Percentiles rank a stretch among this genome's conserved stretches.
Conservation (phyloP, 2,888 invertebrate species). For the Hanleya hanleyi region DNA sequence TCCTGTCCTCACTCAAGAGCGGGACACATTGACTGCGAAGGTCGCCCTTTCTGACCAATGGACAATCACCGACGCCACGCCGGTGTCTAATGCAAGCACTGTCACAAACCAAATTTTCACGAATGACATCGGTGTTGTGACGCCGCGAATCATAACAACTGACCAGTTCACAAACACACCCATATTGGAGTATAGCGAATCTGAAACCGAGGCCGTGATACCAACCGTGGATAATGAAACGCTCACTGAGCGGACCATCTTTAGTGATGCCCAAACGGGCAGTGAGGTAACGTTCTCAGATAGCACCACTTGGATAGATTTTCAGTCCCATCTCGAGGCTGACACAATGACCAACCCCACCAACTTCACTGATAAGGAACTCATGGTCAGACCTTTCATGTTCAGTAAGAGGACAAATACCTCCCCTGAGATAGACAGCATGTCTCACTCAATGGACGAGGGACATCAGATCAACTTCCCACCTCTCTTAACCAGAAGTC, state of each 20-base stretch:
- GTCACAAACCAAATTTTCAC: slow-evolving; percentile 57
- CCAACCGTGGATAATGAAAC: slow-evolving; percentile 61
- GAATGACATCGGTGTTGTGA: slow-evolving; percentile 53
- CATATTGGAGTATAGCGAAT: slow-evolving; percentile 46
- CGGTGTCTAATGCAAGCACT: slow-evolving; percentile 57
- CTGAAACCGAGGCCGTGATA: slow-evolving; percentile 50
- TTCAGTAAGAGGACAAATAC: slow-evolving; percentile 1
- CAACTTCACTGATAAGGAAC: neutral
- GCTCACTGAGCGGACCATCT: slow-evolving; percentile 50
- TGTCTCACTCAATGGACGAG: neutral
- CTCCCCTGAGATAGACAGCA: neutral
- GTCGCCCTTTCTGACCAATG: slow-evolving; percentile 53
- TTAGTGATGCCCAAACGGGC: slow-evolving; percentile 57
- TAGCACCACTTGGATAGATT: slow-evolving; percentile 52
- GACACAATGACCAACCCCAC: neutral
- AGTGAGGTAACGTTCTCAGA: slow-evolving; percentile 47
- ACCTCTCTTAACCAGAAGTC: neutral
- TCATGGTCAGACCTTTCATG: neutral
- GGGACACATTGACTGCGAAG: slow-evolving; percentile 50
- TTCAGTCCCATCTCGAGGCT: neutral
- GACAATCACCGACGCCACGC: slow-evolving; percentile 55
- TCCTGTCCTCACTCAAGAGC: slow-evolving; percentile 33
- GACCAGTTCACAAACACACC: slow-evolving; percentile 63
- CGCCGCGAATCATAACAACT: slow-evolving; percentile 44
- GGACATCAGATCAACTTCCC: neutral